These are phyloP conservation scores for Monopis laevigella DNA, from an alignment of 2,888 invertebrate genomes.

Conservation along the genomic window DNA sequence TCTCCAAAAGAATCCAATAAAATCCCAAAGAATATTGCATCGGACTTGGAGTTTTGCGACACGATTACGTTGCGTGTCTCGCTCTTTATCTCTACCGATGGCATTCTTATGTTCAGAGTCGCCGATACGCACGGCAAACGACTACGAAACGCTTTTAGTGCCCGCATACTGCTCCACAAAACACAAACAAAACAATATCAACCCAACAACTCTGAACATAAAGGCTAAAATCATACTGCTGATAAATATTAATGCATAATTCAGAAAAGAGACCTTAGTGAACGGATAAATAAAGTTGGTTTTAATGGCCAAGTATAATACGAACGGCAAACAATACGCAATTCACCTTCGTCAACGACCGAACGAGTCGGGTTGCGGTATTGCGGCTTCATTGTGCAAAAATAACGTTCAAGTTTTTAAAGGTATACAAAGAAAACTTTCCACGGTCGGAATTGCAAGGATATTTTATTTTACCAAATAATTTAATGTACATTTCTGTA, in stretches of 20 bases:
- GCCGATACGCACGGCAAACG: slow-evolving; percentile 61
- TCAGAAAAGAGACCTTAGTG: slow-evolving; percentile 52
- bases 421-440: too few relatives aligned
- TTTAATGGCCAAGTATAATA: slow-evolving; percentile 54
- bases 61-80: slow-evolving; percentile 23
- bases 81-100: slow-evolving; percentile 60
- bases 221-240: not conserved
- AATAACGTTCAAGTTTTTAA: slow-evolving; percentile 35
- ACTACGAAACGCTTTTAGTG: slow-evolving; percentile 66
- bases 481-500: not conserved
- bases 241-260: not conserved
- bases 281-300: slow-evolving; percentile 50
- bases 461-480: not conserved
- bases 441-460: not conserved
- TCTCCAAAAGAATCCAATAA: not conserved
- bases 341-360: slow-evolving; percentile 48
- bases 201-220: slow-evolving; percentile 20
- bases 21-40: not conserved
- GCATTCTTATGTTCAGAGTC: slow-evolving; percentile 54
- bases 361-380: slow-evolving; percentile 64
- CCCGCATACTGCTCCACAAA: slow-evolving; percentile 31
- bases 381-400: slow-evolving; percentile 66
- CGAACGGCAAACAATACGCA: slow-evolving; percentile 65
- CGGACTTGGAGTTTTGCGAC: not conserved
- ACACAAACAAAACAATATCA: slow-evolving; percentile 21